These are phyloP conservation scores for Cricetomys ansorgei DNA, from an alignment of 2,113 vertebrate species.

Conservation along the genomic window DNA sequence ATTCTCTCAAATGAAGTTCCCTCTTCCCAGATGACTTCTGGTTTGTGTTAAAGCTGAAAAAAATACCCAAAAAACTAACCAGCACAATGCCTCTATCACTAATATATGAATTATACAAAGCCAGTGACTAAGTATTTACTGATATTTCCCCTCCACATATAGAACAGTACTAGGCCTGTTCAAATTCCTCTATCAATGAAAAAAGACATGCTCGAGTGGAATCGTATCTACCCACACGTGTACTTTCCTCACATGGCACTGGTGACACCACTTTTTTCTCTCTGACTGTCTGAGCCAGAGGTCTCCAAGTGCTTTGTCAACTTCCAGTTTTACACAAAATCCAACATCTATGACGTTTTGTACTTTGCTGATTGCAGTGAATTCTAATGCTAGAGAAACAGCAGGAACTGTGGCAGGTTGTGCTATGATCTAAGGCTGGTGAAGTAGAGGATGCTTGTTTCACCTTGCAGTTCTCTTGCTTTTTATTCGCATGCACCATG, in stretches of 20 bases:
- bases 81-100: not conserved
- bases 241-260: too few species aligned
- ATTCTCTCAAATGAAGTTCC: not conserved
- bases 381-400: not conserved
- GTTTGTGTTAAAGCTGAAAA: not conserved
- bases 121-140: not conserved
- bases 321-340: not conserved
- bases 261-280: not conserved
- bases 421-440: not conserved
- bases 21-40: not conserved
- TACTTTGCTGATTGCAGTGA: slow-evolving; percentile 2
- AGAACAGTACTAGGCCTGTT: not conserved
- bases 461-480: not conserved
- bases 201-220: not conserved
- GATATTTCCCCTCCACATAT: not conserved
- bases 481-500: slow-evolving; percentile 26
- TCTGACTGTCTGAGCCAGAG: not conserved
- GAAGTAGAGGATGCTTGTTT: slow-evolving; percentile 10
- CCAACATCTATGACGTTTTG: not conserved
- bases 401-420: not conserved
- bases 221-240: not conserved
- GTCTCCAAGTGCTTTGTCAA: not conserved
- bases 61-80: not conserved
- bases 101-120: not conserved
- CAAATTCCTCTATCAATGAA: not conserved